Evolutionary conservation across 2,797 vertebrate genomes (phyloP).

Genomic region (Apodemus agrarius): DNA sequence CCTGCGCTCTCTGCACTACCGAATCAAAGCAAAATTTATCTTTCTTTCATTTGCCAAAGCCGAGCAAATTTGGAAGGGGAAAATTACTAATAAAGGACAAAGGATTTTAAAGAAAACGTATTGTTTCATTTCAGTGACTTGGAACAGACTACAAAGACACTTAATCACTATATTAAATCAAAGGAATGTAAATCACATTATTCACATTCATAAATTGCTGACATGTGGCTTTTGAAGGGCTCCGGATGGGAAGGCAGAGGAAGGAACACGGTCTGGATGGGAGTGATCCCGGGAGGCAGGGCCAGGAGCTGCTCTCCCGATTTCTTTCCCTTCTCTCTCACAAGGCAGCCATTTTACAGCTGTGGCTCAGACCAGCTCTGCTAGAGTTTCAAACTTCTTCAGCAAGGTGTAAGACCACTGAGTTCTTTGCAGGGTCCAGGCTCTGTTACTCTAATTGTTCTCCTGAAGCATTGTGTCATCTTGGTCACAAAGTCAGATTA

Average conservation of each 20-base stretch:
- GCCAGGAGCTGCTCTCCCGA: not conserved
- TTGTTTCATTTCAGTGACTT: conserved; percentile 81
- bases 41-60: conserved; percentile 78
- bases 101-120: conserved; percentile 77
- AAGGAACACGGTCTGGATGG: not conserved
- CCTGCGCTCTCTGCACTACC: conserved; percentile 47
- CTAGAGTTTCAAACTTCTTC: not conserved
- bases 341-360: not conserved
- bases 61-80: conserved; percentile 70
- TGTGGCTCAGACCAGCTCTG: not conserved
- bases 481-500: not conserved
- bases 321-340: not conserved
- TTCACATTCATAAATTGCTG: conserved; percentile 76
- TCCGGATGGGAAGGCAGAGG: not conserved
- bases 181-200: conserved; percentile 76
- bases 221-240: conserved; percentile 62
- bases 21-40: conserved; percentile 85
- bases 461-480: not conserved
- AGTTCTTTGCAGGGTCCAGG: too few species aligned
- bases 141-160: conserved; percentile 77
- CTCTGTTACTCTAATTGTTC: not conserved
- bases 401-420: too few species aligned
- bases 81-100: conserved; percentile 77
- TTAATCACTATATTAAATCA: conserved; percentile 83
- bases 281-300: not conserved